Evolutionary conservation across 2,888 invertebrate species (phyloP), one percentile per base, ranked within the genome.

Genomic region (Calliopum simillimum): DNA sequence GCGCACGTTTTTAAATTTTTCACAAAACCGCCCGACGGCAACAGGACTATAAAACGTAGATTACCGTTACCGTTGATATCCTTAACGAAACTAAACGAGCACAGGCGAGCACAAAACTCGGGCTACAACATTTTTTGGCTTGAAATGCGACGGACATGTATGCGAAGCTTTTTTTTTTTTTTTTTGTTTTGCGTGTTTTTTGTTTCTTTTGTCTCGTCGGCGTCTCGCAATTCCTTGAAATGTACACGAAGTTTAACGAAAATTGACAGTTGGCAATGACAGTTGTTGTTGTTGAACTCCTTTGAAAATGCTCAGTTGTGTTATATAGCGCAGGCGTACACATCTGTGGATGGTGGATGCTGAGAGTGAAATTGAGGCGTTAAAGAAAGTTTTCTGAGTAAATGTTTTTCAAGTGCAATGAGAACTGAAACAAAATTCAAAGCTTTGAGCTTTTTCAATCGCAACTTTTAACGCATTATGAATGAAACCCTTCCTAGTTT

Each of bases 51-150:
- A 3, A 53, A 21, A 46, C 67, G 59, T 43, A 19, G 23, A 69
- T 61, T 63, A 76, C 77, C 77, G 76, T 73, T 72, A 72, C 74
- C 74, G 74, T 75, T 77, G 77, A 72, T 76, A 77, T 76, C 76
- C 76, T 76, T 76, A 75, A 75, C 76, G 77, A 77, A 77, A 77
- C 77, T 77, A 76, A 77, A 75, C 75, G 77, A 76, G 75, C 75
- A 73, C 77, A 73, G 71, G 68, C 72, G 72, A 72, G 72, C 74
- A 69, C 66, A 71, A 73, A 75, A 73, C 74, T 76, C 75, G 75
- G 76, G 74, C 76, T 75, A 75, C 68, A 72, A 69, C 69, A 71
- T 71, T n/a, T n/a, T n/a, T 70, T 47, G 65, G 62, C 55, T 59
- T 70, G 66, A 71, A 68, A 69, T 71, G 64, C 70, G 69, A 49